Evolutionary conservation across 2,797 vertebrate genomes (phyloP), one percentile per base, ranked within the genome.

Genomic region (Pangasius djambal): DNA sequence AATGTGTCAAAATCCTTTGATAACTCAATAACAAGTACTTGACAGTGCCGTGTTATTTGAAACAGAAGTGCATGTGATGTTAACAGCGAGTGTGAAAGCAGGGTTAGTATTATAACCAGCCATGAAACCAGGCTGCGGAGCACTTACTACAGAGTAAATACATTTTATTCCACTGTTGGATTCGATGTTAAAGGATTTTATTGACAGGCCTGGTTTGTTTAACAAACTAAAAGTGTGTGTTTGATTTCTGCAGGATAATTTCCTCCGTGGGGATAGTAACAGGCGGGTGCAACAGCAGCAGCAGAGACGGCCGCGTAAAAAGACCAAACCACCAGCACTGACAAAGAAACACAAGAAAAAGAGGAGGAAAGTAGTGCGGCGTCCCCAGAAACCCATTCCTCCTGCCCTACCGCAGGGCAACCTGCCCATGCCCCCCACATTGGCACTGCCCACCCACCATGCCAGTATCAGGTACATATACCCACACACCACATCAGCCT

Each of bases 261-360:
- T 99, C 95, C 95, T 99, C 93, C 97, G 98, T 93, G 98, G 99
- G 74, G 98, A 99, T 90, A 97, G 96, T 90, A 98, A 98, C 94
- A 96, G 98, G 77, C 97, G 98, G 95, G 97, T 98, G 96, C 98
- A 99, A 94, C 98, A 99, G 97, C 98, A 99, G 96, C 97, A 92
- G 74, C 91, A 88, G 67, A 96, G 98, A 92, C 99, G 99, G 95
- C 98, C 98, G 94, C 98, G 99, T 91, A 99, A 99, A 96, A 99
- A 99, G 97, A 98, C 98, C 6, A 99, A 99, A 96, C 99, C 98
- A 69, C 98, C 98, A 93, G 98, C 98, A 63, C 97, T 99, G 95
- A 99, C 98, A 96, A 99, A 99, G 98, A 99, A 99, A 98, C 98
- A 99, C 95, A 99, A 99, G 96, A 99, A 99, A 95, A 99, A 99